A percentile compares a stretch with the other conserved stretches of the same genome.
Evolutionary conservation across 1,140 invertebrate species (phyloP).

Genomic region (Scaptomyza pallida): DNA sequence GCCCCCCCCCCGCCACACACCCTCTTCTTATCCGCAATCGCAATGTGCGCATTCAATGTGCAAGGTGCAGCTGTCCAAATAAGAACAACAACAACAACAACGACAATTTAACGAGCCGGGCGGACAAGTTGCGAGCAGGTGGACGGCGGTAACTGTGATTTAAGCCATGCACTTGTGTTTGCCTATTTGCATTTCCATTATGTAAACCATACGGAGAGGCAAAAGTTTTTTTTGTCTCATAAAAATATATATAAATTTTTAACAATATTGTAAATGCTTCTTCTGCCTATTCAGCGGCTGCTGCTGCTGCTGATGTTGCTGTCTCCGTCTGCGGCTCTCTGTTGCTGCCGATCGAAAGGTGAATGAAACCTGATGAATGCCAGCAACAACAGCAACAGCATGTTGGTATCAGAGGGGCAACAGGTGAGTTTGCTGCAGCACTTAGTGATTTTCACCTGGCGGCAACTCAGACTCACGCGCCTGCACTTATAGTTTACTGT

Average conservation of each 20-base stretch:
- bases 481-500: conserved; percentile 34
- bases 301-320: conserved; percentile 4
- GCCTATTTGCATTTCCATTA: conserved; percentile 34
- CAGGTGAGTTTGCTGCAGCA: conserved; percentile 67
- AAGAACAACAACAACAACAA: conserved; percentile 11
- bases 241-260: conserved; percentile 2
- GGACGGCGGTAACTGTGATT: conserved; percentile 16
- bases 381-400: conserved; percentile 52
- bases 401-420: conserved; percentile 30
- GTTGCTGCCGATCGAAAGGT: conserved; percentile 54
- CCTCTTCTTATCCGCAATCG: conserved; percentile 18
- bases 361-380: conserved; percentile 83
- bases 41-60: conserved; percentile 4
- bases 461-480: conserved; percentile 16
- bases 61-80: conserved; percentile 35
- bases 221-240: conserved; percentile 25
- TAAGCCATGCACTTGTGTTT: conserved; percentile 29
- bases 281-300: not conserved
- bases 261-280: conserved; percentile 9
- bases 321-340: conserved; percentile 15
- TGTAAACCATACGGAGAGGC: conserved; percentile 30
- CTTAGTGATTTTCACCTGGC: conserved; percentile 72
- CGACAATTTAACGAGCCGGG: not conserved
- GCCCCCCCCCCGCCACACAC: not conserved
- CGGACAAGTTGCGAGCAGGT: not conserved